Evolutionary conservation across 2,888 invertebrate species (phyloP).

Genomic region (Acronicta alni): DNA sequence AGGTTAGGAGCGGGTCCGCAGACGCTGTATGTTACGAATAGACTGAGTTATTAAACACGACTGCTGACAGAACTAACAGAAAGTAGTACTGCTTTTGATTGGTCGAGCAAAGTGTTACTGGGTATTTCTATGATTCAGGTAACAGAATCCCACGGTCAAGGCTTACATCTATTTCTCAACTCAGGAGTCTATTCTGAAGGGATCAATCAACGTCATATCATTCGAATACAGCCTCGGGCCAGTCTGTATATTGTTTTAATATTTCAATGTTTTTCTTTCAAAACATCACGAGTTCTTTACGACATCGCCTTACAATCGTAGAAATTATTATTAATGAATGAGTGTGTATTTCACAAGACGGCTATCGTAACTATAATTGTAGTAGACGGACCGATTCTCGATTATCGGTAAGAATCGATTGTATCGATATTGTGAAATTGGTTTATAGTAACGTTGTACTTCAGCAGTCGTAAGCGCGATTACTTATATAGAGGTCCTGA

Average conservation of each 20-base stretch:
- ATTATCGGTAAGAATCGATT: constrained; percentile 38
- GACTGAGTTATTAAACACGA: no score
- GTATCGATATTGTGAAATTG: constrained; percentile 34
- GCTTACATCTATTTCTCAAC: background rate
- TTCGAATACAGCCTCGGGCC: constrained; percentile 8
- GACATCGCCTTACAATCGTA: constrained; percentile 35
- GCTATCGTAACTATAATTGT: constrained; percentile 42
- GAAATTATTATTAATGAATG: constrained; percentile 53
- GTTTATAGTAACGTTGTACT: constrained; percentile 16
- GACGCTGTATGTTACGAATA: no score
- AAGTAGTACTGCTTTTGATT: no score
- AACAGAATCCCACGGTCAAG: no score
- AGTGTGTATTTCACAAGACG: constrained; percentile 34
- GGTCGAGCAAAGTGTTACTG: no score
- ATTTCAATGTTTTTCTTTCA: constrained; percentile 47
- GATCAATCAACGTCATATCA: constrained; percentile 25
- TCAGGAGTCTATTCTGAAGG: background rate
- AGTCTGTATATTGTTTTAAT: constrained; percentile 18
- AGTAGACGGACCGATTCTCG: constrained; percentile 39
- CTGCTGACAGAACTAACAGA: no score
- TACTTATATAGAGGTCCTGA: no score
- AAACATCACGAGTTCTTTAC: constrained; percentile 34
- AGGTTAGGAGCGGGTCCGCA: no score
- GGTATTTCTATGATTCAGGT: no score
- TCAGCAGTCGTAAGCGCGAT: no score